Conservation (phyloP, 2,113 vertebrate species). For the Tenrec ecaudatus region DNA sequence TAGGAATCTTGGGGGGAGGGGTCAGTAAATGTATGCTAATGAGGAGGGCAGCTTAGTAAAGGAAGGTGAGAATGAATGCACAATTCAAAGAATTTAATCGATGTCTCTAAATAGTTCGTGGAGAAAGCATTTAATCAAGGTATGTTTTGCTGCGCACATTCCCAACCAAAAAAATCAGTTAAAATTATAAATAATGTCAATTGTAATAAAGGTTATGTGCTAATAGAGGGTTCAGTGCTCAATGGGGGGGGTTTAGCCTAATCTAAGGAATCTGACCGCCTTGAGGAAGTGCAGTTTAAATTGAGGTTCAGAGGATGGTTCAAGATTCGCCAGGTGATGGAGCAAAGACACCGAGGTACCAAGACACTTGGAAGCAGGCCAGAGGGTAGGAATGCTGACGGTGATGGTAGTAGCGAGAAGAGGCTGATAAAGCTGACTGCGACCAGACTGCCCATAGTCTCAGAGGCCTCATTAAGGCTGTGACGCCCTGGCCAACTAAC, state of each 20-base stretch:
- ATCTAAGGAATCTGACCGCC: background rate
- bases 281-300: background rate
- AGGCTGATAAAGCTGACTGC: background rate
- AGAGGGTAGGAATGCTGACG: background rate
- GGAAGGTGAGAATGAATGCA: background rate
- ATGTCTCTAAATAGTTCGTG: background rate
- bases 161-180: background rate
- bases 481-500: background rate
- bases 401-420: background rate
- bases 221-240: background rate
- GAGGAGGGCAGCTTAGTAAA: background rate
- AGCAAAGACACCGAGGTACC: background rate
- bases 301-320: constrained; percentile 5
- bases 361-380: background rate
- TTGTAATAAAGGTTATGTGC: background rate
- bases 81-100: background rate
- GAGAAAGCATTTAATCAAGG: background rate
- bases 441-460: background rate
- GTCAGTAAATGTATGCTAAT: background rate
- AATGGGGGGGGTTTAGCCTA: background rate
- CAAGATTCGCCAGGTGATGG: background rate
- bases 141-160: background rate
- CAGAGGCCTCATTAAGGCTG: background rate
- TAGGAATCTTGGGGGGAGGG: background rate
- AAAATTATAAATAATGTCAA: background rate